These are phyloP conservation scores for Melanchra persicariae DNA, from an alignment of 2,888 invertebrate genomes.

Conservation along the genomic window DNA sequence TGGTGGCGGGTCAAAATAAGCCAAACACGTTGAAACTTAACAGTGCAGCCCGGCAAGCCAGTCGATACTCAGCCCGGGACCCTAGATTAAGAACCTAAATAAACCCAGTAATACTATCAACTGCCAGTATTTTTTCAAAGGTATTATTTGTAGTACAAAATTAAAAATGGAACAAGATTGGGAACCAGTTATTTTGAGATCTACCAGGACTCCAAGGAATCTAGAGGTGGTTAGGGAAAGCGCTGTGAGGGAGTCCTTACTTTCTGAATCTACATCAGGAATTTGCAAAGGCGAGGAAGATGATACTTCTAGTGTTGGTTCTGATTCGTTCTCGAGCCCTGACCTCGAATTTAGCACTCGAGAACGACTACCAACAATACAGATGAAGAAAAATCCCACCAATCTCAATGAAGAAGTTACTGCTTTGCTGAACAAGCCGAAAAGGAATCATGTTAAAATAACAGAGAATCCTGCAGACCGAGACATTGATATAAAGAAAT, in stretches of 20 bases:
- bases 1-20: slow-evolving; percentile 90
- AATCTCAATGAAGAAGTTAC: slow-evolving; percentile 47
- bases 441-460: slow-evolving; percentile 68
- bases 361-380: slow-evolving; percentile 68
- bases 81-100: slow-evolving; percentile 91
- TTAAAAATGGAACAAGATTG: slow-evolving; percentile 80
- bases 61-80: slow-evolving; percentile 89
- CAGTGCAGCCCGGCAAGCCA: slow-evolving; percentile 88
- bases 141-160: slow-evolving; percentile 76
- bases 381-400: slow-evolving; percentile 71
- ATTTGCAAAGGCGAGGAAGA: slow-evolving; percentile 87
- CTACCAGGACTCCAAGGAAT: slow-evolving; percentile 79
- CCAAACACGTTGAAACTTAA: slow-evolving; percentile 87
- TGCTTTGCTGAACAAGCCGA: slow-evolving; percentile 58
- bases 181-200: slow-evolving; percentile 78
- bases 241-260: slow-evolving; percentile 81
- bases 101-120: slow-evolving; percentile 65
- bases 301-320: slow-evolving; percentile 79
- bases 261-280: slow-evolving; percentile 88
- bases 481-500: slow-evolving; percentile 64
- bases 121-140: slow-evolving; percentile 83
- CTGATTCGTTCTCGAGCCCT: slow-evolving; percentile 83
- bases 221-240: slow-evolving; percentile 73
- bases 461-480: slow-evolving; percentile 71
- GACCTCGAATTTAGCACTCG: slow-evolving; percentile 80